Percentiles rank a stretch among this genome's conserved stretches.
These are phyloP conservation scores for Spilarctia lutea DNA, from an alignment of 2,888 invertebrate species.

Conservation along the genomic window DNA sequence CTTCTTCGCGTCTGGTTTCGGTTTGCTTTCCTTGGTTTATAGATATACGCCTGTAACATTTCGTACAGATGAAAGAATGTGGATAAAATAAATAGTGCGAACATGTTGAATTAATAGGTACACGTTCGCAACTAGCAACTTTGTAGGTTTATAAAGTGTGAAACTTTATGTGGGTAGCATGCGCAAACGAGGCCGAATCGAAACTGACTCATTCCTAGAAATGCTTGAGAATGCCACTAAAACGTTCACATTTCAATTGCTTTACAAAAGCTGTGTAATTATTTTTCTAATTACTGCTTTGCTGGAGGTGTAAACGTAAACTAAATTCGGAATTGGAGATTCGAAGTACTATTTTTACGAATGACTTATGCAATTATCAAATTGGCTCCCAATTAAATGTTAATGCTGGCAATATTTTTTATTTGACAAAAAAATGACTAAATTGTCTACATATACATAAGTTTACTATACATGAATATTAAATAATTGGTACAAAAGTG, in stretches of 20 bases:
- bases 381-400: not conserved
- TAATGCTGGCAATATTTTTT: not conserved
- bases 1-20: conserved; percentile 53
- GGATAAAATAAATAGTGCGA: conserved; percentile 49
- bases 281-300: not conserved
- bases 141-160: conserved; percentile 20
- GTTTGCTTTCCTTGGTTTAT: conserved; percentile 45
- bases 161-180: conserved; percentile 13
- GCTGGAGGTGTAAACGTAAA: not conserved
- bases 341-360: not conserved
- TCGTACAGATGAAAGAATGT: conserved; percentile 32
- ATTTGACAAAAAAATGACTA: not conserved
- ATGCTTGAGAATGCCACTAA: conserved; percentile 14
- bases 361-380: not conserved
- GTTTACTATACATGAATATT: not conserved
- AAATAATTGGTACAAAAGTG: not conserved
- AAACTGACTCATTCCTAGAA: conserved; percentile 18
- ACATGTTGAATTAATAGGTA: conserved; percentile 36
- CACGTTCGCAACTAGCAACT: conserved; percentile 13
- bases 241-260: conserved; percentile 3
- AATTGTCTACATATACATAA: not conserved
- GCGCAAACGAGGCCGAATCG: conserved; percentile 6
- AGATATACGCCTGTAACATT: conserved; percentile 38
- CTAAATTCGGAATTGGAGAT: not conserved
- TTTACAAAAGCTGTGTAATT: not conserved